These are phyloP conservation scores for Molossus alvarezi DNA, from an alignment of 2,797 vertebrate genomes.

Conservation along the genomic window DNA sequence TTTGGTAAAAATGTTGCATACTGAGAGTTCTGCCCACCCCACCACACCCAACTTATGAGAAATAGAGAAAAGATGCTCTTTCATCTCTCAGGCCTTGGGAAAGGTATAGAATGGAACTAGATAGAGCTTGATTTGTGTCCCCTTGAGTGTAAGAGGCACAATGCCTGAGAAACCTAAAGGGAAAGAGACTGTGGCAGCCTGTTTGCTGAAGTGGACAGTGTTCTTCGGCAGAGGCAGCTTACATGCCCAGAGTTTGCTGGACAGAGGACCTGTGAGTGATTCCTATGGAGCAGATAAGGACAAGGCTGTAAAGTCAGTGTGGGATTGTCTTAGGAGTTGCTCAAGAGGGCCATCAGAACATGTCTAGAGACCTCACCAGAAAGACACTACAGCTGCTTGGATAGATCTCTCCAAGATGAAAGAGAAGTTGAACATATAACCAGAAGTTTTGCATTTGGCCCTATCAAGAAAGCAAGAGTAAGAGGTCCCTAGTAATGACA, in stretches of 20 bases:
- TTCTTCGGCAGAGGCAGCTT: background rate
- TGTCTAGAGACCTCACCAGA: background rate
- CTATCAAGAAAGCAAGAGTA: background rate
- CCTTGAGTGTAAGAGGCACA: background rate
- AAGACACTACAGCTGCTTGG: background rate
- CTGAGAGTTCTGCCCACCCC: fast-evolving
- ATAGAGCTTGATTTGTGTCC: background rate
- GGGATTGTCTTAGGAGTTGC: background rate
- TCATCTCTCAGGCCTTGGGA: background rate
- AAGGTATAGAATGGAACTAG: background rate
- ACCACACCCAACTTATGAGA: background rate
- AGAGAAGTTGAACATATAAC: background rate
- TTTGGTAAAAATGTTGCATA: background rate
- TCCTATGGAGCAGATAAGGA: background rate
- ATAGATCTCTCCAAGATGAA: background rate
- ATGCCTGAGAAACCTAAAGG: background rate
- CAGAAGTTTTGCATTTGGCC: background rate
- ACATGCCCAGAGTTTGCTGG: background rate
- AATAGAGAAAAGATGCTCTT: background rate
- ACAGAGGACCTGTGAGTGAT: background rate
- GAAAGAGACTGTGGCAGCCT: background rate
- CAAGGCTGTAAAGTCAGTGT: background rate
- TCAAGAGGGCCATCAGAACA: background rate
- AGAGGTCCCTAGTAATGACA: background rate
- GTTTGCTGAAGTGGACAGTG: background rate